Evolutionary conservation across 2,113 vertebrate species (phyloP).

Genomic region (Rhegmatorhina hoffmannsi): DNA sequence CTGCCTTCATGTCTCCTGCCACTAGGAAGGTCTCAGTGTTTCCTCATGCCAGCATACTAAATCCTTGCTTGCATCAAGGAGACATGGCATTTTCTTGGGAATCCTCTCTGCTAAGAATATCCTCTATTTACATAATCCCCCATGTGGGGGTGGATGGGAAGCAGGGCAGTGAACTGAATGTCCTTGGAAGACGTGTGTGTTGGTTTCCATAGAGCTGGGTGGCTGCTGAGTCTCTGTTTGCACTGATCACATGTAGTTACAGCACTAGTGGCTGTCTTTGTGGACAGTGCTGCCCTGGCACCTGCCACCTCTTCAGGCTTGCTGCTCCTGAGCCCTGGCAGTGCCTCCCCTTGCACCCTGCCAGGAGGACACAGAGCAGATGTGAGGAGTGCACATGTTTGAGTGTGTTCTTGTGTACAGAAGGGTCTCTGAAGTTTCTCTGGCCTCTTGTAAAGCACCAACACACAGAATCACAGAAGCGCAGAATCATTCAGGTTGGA

Average conservation of each 20-base stretch:
- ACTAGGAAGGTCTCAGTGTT: neutral
- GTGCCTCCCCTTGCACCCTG: too few relatives aligned
- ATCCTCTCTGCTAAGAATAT: conserved; percentile 69
- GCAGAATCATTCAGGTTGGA: rapidly evolving
- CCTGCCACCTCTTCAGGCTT: rapidly evolving
- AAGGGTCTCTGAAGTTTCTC: rapidly evolving
- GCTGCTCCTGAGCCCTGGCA: rapidly evolving
- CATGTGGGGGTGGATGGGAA: conserved; percentile 11
- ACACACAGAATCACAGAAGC: neutral
- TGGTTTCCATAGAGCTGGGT: conserved; percentile 20
- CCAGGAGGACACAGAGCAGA: rapidly evolving
- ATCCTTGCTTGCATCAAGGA: conserved; percentile 42
- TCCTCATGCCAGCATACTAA: neutral
- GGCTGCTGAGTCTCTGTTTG: neutral
- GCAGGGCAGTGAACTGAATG: conserved; percentile 59
- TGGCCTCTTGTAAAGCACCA: neutral
- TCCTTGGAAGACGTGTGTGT: conserved; percentile 50
- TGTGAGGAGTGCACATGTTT: rapidly evolving
- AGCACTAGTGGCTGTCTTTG: neutral
- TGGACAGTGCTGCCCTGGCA: neutral
- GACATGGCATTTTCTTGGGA: conserved; percentile 62
- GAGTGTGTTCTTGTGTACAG: rapidly evolving
- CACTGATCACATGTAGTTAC: neutral
- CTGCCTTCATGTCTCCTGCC: neutral
- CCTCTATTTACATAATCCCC: conserved; percentile 47